phyloP scores from a whole-genome alignment of 2,113 vertebrate genomes.

The Oplegnathus fasciatus region DNA sequence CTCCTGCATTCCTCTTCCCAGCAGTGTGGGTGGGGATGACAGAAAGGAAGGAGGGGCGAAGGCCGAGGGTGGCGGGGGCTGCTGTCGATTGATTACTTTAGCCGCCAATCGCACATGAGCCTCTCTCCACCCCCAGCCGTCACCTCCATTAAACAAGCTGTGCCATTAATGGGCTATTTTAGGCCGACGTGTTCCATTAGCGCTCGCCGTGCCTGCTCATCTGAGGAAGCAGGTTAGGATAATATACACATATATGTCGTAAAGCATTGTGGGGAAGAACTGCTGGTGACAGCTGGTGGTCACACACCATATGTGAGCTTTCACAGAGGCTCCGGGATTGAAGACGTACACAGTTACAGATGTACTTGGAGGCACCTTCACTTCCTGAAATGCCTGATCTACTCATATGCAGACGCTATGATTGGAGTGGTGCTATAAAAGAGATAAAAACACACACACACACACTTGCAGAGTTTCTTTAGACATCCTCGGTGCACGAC shows the following conservation, averaged over 20 bases:
- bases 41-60: slow-evolving; percentile 8
- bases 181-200: slow-evolving; percentile 57
- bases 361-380: slow-evolving; percentile 25
- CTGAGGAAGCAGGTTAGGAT: slow-evolving; percentile 44
- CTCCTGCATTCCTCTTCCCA: slow-evolving; percentile 4
- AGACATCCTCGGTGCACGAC: not conserved
- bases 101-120: slow-evolving; percentile 15
- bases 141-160: slow-evolving; percentile 55
- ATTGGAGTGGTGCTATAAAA: slow-evolving; percentile 41
- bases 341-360: slow-evolving; percentile 25
- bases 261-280: slow-evolving; percentile 38
- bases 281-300: not conserved
- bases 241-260: slow-evolving; percentile 10
- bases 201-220: slow-evolving; percentile 11
- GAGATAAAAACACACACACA: not conserved
- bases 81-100: slow-evolving; percentile 5
- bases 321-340: not conserved
- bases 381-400: slow-evolving; percentile 1
- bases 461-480: slow-evolving; percentile 1
- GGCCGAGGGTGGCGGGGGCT: not conserved
- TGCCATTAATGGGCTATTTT: slow-evolving; percentile 68
- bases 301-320: not conserved
- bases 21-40: slow-evolving; percentile 53
- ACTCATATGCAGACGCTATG: slow-evolving; percentile 13
- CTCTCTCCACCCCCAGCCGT: not conserved